phyloP scores from a whole-genome alignment of 2,888 invertebrate genomes.

The Brachynemurus nebulosus region DNA sequence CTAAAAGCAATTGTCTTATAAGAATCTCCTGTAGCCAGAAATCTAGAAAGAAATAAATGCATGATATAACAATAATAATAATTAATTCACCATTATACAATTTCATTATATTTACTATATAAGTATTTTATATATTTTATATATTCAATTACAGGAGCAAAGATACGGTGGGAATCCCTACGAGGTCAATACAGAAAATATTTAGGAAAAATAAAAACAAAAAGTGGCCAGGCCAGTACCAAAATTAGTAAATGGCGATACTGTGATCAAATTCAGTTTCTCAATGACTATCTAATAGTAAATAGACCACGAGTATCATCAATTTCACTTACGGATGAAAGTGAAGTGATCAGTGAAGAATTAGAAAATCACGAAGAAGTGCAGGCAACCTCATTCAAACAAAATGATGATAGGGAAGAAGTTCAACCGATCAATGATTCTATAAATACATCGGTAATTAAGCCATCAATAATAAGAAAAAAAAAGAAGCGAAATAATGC shows the following conservation, averaged over 20 bases:
- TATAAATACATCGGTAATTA: background rate
- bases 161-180: constrained; percentile 18
- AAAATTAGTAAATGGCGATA: constrained; percentile 8
- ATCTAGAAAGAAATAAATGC: constrained; percentile 7
- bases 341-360: constrained; percentile 7
- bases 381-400: background rate
- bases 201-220: constrained; percentile 6
- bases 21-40: constrained; percentile 13
- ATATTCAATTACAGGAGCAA: constrained; percentile 18
- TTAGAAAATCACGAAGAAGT: background rate
- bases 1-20: constrained; percentile 14
- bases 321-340: constrained; percentile 6
- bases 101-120: background rate
- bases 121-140: background rate
- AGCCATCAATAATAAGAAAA: background rate
- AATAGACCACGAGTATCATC: constrained; percentile 8
- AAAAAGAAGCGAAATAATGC: background rate
- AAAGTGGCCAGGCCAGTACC: constrained; percentile 7
- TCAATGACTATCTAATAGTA: constrained; percentile 4
- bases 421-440: background rate
- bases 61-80: no score
- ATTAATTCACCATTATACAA: background rate
- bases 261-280: constrained; percentile 8
- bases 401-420: background rate
- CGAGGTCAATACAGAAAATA: constrained; percentile 6